Evolutionary conservation across 2,113 vertebrate genomes (phyloP).

Genomic region (Pungitius pungitius): DNA sequence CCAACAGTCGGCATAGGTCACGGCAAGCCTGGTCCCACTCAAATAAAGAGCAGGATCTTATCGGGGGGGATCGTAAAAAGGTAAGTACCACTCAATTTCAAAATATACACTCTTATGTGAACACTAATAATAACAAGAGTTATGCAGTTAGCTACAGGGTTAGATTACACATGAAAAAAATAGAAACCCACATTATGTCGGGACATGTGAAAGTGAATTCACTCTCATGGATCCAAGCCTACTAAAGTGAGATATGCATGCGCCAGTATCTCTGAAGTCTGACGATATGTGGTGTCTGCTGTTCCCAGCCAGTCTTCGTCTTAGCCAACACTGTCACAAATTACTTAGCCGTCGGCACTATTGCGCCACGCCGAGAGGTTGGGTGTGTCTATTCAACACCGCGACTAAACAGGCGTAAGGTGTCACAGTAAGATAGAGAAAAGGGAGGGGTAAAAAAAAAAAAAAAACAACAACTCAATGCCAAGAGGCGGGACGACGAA

Average conservation of each 20-base stretch:
- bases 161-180: background rate
- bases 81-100: constrained; percentile 9
- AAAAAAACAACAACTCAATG: too few species aligned
- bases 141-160: background rate
- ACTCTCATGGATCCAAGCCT: constrained; percentile 8
- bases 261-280: constrained; percentile 38
- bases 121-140: background rate
- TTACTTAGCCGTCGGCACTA: constrained; percentile 39
- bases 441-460: background rate
- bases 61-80: constrained; percentile 1
- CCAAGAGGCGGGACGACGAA: constrained; percentile 11
- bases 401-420: constrained; percentile 38
- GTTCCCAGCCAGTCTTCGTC: constrained; percentile 32
- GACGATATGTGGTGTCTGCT: constrained; percentile 56
- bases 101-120: background rate
- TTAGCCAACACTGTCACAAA: constrained; percentile 45
- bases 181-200: background rate
- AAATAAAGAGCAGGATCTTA: constrained; percentile 13
- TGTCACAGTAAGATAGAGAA: constrained; percentile 36
- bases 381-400: constrained; percentile 35
- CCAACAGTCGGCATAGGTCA: constrained; percentile 32
- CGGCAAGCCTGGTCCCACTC: constrained; percentile 21
- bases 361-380: constrained; percentile 9
- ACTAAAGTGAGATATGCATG: constrained; percentile 22
- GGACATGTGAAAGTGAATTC: background rate